phyloP scores from a whole-genome alignment of 2,113 vertebrate genomes.

The Pedionomus torquatus region DNA sequence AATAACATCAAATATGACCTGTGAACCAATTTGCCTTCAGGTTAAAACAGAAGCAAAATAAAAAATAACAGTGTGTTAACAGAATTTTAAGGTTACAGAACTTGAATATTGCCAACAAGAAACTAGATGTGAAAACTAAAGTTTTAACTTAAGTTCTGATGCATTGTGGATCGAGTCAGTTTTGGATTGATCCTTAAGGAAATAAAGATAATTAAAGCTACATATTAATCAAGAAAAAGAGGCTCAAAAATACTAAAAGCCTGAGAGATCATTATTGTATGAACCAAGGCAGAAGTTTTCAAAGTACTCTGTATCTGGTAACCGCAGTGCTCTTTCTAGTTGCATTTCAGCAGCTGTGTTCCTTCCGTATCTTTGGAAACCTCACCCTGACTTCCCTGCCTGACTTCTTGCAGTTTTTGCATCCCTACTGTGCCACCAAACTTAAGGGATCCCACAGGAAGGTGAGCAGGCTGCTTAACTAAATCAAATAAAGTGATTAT shows the following conservation, averaged over 20 bases:
- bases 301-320: background rate
- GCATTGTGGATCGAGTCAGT: background rate
- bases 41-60: background rate
- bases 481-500: background rate
- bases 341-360: background rate
- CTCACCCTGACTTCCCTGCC: background rate
- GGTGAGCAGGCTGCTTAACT: background rate
- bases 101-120: background rate
- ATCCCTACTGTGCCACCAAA: accelerated
- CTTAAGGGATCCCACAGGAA: background rate
- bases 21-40: background rate
- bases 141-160: background rate
- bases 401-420: background rate
- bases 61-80: background rate
- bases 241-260: background rate
- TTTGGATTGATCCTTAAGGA: background rate
- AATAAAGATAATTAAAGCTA: background rate
- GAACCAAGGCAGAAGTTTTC: background rate
- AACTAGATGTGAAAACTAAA: background rate
- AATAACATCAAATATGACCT: background rate
- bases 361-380: background rate
- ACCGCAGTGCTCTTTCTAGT: background rate
- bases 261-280: background rate
- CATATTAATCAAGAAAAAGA: background rate
- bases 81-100: background rate